Evolutionary conservation across 1,140 invertebrate genomes (phyloP).

Genomic region (Zaprionus ghesquierei): DNA sequence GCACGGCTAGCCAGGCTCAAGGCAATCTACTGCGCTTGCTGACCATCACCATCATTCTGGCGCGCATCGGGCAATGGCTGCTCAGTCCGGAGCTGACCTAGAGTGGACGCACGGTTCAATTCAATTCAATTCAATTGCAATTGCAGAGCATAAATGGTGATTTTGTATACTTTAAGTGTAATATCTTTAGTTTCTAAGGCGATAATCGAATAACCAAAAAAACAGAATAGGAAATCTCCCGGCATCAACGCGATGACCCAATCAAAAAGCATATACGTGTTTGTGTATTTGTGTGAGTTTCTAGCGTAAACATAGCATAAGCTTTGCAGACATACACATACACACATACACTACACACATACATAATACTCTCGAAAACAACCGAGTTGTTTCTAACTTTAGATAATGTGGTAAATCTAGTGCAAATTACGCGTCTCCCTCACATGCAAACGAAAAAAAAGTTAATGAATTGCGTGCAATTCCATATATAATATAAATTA

Average conservation of each 20-base stretch:
- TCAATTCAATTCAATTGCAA: constrained; percentile 76
- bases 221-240: constrained; percentile 17
- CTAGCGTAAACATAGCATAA: neutral
- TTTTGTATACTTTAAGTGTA: constrained; percentile 81
- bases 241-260: constrained; percentile 21
- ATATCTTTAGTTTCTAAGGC: constrained; percentile 75
- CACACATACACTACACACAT: constrained; percentile 23
- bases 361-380: neutral
- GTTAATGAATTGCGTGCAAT: constrained; percentile 4
- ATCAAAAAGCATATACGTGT: constrained; percentile 45
- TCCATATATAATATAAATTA: constrained; percentile 12
- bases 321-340: neutral
- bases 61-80: constrained; percentile 68
- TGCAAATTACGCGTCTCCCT: constrained; percentile 38
- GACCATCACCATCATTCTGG: constrained; percentile 69
- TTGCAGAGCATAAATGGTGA: constrained; percentile 80
- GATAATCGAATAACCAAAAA: constrained; percentile 16
- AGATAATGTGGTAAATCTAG: constrained; percentile 42
- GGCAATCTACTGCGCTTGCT: constrained; percentile 57
- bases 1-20: constrained; percentile 51
- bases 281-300: constrained; percentile 45
- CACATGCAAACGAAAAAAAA: neutral
- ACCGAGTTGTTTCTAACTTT: constrained; percentile 12
- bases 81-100: constrained; percentile 70
- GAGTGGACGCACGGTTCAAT: constrained; percentile 37